phyloP scores from a whole-genome alignment of 1,140 invertebrate species.

The Papilio polyxenes region DNA sequence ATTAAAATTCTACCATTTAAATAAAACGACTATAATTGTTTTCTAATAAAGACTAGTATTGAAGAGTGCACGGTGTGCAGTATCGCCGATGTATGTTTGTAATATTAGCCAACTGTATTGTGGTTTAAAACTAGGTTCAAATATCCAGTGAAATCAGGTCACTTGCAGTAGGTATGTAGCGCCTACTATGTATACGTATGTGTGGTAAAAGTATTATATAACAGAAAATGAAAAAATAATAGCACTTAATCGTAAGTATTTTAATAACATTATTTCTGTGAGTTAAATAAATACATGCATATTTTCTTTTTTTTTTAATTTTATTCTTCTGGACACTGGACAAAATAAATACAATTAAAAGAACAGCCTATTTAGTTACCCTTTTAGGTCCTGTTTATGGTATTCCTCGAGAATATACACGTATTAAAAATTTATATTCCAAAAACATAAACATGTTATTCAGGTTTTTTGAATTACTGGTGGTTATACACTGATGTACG shows the following conservation, averaged over 20 bases:
- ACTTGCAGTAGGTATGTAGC: not conserved
- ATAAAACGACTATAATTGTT: not conserved
- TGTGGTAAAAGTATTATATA: constrained; percentile 15
- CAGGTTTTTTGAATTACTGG: too few relatives aligned
- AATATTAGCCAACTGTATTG: constrained; percentile 30
- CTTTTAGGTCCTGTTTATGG: not conserved
- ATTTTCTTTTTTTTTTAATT: too few relatives aligned
- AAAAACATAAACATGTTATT: not conserved
- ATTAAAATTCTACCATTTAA: not conserved
- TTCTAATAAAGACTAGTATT: not conserved
- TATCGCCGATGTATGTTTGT: not conserved
- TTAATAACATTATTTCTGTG: not conserved
- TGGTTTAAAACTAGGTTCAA: constrained; percentile 29
- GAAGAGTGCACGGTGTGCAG: not conserved
- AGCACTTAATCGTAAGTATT: not conserved
- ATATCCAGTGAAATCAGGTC: constrained; percentile 30
- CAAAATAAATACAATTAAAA: too few relatives aligned
- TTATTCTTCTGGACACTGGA: too few relatives aligned
- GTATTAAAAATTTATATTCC: not conserved
- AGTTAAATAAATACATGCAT: too few relatives aligned
- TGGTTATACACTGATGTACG: too few relatives aligned
- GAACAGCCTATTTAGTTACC: not conserved
- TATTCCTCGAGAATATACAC: not conserved
- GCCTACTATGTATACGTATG: not conserved
- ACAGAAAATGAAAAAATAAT: not conserved